Percentiles rank a stretch among this genome's conserved stretches.
These are phyloP conservation scores for Cochlearius cochlearius DNA, from an alignment of 2,113 vertebrate species.

Conservation along the genomic window DNA sequence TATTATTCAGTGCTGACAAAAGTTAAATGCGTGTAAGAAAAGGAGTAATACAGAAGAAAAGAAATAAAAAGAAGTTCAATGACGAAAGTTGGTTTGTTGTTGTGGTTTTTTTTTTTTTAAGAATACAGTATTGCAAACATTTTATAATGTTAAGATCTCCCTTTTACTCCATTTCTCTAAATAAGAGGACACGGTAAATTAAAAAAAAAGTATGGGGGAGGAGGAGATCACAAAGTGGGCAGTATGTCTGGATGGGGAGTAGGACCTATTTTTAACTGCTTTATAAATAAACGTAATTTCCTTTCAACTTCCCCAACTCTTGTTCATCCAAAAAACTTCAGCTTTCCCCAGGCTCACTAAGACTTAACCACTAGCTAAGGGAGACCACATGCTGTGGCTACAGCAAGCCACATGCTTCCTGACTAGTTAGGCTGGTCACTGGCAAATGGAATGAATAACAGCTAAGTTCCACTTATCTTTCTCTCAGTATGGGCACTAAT, in stretches of 20 bases:
- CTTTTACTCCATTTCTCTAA: neutral
- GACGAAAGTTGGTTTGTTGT: neutral
- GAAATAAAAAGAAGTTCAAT: neutral
- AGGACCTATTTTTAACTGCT: neutral
- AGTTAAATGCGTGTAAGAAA: neutral
- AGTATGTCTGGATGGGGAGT: neutral
- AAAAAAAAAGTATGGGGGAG: too few relatives aligned
- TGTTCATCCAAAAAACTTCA: neutral
- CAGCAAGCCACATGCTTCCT: neutral
- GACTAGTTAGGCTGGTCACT: neutral
- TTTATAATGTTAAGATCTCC: neutral
- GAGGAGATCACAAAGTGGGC: neutral
- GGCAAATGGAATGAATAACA: neutral
- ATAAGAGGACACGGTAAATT: neutral
- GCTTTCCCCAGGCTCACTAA: neutral
- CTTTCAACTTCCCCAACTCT: neutral
- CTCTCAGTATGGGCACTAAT: neutral
- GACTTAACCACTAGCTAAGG: neutral
- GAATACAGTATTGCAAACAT: neutral
- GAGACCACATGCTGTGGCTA: neutral
- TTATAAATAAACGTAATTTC: neutral
- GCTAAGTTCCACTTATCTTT: neutral
- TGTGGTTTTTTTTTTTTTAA: neutral
- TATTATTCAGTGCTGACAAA: neutral
- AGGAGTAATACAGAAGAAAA: neutral